Conservation (phyloP, 2,113 vertebrate genomes). For the Pavo muticus region DNA sequence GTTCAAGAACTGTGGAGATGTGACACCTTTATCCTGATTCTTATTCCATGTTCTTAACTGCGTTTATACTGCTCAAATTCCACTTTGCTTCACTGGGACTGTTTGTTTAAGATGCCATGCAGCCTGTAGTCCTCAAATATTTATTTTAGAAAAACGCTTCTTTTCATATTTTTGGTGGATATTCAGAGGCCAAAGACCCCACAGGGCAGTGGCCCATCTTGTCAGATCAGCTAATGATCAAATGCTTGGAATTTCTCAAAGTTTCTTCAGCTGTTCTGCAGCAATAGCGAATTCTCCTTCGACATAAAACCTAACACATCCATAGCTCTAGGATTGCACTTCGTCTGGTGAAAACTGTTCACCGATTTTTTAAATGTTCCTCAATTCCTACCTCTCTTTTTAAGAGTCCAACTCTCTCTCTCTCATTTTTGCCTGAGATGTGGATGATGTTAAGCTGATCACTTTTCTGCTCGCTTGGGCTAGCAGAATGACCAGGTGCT, state of each 20-base stretch:
- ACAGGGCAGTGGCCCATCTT: not conserved
- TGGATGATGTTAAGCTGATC: not conserved
- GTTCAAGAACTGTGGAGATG: too few species aligned
- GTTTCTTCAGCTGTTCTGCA: not conserved
- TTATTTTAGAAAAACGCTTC: not conserved
- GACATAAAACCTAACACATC: not conserved
- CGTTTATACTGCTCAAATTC: not conserved
- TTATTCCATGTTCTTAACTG: not conserved
- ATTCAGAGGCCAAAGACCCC: not conserved
- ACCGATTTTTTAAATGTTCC: not conserved
- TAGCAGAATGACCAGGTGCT: slow-evolving; percentile 25
- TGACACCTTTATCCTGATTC: not conserved
- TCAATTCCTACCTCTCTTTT: slow-evolving; percentile 5
- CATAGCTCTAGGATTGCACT: not conserved
- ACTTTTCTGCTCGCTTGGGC: not conserved
- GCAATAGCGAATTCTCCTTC: not conserved
- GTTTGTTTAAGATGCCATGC: not conserved
- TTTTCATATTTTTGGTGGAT: not conserved
- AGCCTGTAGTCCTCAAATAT: rapidly evolving
- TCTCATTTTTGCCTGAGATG: slow-evolving; percentile 18
- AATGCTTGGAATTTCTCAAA: not conserved
- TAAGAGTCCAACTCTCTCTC: not conserved
- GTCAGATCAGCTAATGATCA: not conserved
- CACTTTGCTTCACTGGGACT: not conserved
- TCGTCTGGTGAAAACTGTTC: not conserved